Evolutionary conservation across 2,888 invertebrate species (phyloP).

Genomic region (Auanema freiburgensis): DNA sequence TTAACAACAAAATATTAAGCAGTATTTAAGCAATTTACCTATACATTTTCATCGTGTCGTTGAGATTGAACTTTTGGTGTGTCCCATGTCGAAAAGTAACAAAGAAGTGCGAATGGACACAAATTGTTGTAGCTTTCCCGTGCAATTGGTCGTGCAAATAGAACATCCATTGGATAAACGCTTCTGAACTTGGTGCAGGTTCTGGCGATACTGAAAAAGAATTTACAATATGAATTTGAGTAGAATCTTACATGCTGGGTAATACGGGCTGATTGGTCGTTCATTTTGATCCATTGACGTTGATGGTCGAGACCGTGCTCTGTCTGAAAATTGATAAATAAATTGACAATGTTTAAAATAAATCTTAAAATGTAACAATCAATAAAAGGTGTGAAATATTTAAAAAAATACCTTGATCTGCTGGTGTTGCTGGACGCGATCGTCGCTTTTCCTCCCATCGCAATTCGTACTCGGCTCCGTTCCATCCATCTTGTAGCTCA

Average conservation of each 20-base stretch:
- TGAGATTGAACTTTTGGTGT: conserved; percentile 30
- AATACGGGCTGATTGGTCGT: too few species aligned
- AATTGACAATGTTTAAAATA: too few species aligned
- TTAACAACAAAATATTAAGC: conserved; percentile 29
- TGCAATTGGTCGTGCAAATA: conserved; percentile 20
- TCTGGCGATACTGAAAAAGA: conserved; percentile 32
- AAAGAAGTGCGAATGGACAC: conserved; percentile 31
- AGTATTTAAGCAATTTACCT: conserved; percentile 21
- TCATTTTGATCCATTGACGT: conserved; percentile 22
- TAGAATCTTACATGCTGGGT: conserved; percentile 25
- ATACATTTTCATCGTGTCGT: conserved; percentile 30
- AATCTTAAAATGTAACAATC: too few species aligned
- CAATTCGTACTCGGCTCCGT: too few species aligned
- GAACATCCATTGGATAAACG: conserved; percentile 33
- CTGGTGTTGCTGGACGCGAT: too few species aligned
- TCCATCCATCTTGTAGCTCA: too few species aligned
- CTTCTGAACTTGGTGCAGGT: conserved; percentile 31
- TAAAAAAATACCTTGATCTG: too few species aligned
- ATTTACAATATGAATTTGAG: conserved; percentile 27
- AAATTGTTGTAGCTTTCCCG: conserved; percentile 30
- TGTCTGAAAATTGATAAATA: too few species aligned
- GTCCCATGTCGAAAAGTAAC: conserved; percentile 33
- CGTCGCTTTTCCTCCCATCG: too few species aligned
- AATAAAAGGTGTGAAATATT: too few species aligned
- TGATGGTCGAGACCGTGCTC: conserved; percentile 22